phyloP scores from a whole-genome alignment of 2,888 invertebrate species.

The Ypsolopha scabrella region DNA sequence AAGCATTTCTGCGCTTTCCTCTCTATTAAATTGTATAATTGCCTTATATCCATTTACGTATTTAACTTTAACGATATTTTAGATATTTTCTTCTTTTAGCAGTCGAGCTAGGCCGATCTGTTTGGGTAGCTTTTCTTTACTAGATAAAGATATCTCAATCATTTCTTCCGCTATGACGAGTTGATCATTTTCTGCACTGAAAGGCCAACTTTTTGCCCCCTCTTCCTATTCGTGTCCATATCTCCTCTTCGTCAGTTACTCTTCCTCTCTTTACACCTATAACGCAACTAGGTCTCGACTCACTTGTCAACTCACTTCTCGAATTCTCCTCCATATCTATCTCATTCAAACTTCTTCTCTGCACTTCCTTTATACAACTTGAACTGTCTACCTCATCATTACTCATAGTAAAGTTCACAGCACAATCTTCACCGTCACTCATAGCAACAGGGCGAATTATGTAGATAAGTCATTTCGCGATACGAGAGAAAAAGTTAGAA shows the following conservation, averaged over 20 bases:
- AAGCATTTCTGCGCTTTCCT: constrained; percentile 3
- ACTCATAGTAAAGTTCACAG: too few species aligned
- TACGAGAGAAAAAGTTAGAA: too few species aligned
- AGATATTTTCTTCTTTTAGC: constrained; percentile 1
- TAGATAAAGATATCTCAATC: background rate
- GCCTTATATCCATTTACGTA: constrained; percentile 9
- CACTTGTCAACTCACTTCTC: background rate
- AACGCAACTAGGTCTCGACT: background rate
- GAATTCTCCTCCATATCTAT: background rate
- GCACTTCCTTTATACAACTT: too few species aligned
- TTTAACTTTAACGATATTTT: constrained; percentile 2
- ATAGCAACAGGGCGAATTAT: too few species aligned
- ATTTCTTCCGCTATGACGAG: background rate
- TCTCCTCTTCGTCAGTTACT: background rate
- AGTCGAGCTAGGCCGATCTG: constrained; percentile 5
- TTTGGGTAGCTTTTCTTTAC: constrained; percentile 5
- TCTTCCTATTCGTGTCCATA: background rate
- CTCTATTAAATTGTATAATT: constrained; percentile 5
- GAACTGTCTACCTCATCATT: too few species aligned
- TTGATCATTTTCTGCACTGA: background rate
- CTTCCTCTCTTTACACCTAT: background rate
- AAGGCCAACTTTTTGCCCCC: background rate
- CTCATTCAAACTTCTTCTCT: too few species aligned
- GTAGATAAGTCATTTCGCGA: too few species aligned
- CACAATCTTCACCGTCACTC: too few species aligned